phyloP scores from a whole-genome alignment of 2,797 vertebrate genomes.

The Botia almorhae region DNA sequence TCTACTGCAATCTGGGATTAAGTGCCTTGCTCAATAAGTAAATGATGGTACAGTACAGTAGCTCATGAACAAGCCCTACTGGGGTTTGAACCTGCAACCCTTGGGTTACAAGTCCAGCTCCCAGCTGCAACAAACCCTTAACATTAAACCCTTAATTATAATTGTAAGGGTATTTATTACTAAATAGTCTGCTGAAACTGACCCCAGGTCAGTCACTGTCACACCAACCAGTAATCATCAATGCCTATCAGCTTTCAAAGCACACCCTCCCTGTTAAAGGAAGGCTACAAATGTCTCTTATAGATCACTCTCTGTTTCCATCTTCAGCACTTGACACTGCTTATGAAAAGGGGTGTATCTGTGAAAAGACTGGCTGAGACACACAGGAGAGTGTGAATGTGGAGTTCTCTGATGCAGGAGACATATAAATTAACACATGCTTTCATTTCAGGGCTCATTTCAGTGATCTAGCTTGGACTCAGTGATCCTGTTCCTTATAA shows the following conservation, averaged over 20 bases:
- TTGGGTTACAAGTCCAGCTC: neutral
- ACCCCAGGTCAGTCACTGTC: neutral
- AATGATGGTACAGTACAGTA: neutral
- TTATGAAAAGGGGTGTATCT: constrained; percentile 17
- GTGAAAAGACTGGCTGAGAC: neutral
- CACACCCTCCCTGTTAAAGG: neutral
- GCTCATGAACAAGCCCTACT: neutral
- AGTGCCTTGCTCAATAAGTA: neutral
- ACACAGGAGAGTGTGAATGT: neutral
- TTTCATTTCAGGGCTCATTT: constrained; percentile 42
- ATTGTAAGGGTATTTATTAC: no score
- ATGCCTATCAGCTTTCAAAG: neutral
- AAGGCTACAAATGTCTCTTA: neutral
- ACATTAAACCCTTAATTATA: no score
- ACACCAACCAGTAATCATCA: neutral
- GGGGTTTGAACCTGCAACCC: neutral
- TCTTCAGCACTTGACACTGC: neutral
- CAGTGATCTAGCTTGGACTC: constrained; percentile 2
- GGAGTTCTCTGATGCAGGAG: constrained; percentile 39
- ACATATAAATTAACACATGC: constrained; percentile 47
- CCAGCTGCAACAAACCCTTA: no score
- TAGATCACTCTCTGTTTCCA: neutral
- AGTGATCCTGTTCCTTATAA: constrained; percentile 43
- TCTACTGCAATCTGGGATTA: neutral
- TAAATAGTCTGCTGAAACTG: no score